These are phyloP conservation scores for Scaptomyza pallida DNA, from an alignment of 1,140 invertebrate genomes.

Conservation along the genomic window DNA sequence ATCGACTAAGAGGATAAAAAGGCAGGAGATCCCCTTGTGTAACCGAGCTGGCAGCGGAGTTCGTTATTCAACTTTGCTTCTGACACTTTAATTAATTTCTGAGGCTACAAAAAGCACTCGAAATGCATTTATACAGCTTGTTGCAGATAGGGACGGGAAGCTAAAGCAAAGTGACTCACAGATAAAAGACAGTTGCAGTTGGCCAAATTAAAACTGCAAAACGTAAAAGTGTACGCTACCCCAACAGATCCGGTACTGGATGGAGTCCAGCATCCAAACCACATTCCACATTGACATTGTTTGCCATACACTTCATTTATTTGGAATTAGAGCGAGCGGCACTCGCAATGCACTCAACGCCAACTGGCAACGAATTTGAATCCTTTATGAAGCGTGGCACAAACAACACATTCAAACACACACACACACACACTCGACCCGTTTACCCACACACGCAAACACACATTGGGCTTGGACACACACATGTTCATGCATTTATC, in stretches of 20 bases:
- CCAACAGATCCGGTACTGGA: slow-evolving; percentile 28
- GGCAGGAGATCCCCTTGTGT: background rate
- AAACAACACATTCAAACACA: slow-evolving; percentile 45
- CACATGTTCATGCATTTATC: slow-evolving; percentile 64
- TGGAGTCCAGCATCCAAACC: slow-evolving; percentile 24
- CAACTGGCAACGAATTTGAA: slow-evolving; percentile 73
- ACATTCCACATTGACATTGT: slow-evolving; percentile 65
- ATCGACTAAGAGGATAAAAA: background rate
- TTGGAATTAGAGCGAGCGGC: slow-evolving; percentile 72
- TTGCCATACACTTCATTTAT: slow-evolving; percentile 83
- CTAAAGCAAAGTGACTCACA: background rate
- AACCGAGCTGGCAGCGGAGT: background rate
- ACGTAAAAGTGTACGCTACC: slow-evolving; percentile 59
- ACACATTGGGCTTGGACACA: slow-evolving; percentile 5
- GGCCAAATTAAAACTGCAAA: slow-evolving; percentile 60
- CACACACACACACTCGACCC: slow-evolving; percentile 21
- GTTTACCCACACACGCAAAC: slow-evolving; percentile 29
- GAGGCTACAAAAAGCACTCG: slow-evolving; percentile 50
- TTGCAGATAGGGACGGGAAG: background rate
- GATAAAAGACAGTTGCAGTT: slow-evolving; percentile 58
- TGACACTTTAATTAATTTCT: slow-evolving; percentile 74
- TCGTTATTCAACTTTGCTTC: slow-evolving; percentile 37
- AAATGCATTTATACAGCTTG: slow-evolving; percentile 48
- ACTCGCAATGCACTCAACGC: slow-evolving; percentile 67
- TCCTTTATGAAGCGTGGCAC: slow-evolving; percentile 82